These are phyloP conservation scores for Cheumatopsyche charites DNA, from an alignment of 1,140 invertebrate genomes.

Conservation along the genomic window DNA sequence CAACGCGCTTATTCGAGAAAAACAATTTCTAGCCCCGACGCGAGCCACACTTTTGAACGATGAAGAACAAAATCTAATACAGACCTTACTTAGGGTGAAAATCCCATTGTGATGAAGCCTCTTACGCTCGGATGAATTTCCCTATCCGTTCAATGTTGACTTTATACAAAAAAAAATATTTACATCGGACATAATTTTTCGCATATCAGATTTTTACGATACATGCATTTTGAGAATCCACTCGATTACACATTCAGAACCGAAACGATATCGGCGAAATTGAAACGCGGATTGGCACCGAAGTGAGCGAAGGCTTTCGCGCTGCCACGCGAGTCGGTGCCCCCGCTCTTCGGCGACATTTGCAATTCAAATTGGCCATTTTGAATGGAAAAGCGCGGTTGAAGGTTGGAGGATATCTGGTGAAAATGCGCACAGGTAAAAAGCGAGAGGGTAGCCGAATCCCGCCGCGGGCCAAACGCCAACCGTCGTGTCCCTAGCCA, in stretches of 20 bases:
- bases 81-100: slow-evolving; percentile 3
- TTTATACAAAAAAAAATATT: not conserved
- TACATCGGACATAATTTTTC: not conserved
- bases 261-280: slow-evolving; percentile 43
- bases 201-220: too few relatives aligned
- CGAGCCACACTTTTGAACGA: slow-evolving; percentile 17
- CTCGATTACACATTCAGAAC: slow-evolving; percentile 41
- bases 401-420: slow-evolving; percentile 37
- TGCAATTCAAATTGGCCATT: slow-evolving; percentile 48
- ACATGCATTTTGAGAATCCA: slow-evolving; percentile 10
- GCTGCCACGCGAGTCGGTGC: slow-evolving; percentile 15
- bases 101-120: slow-evolving; percentile 26
- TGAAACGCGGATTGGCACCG: slow-evolving; percentile 44
- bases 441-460: slow-evolving; percentile 24
- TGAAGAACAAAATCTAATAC: slow-evolving; percentile 27
- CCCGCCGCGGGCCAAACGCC: slow-evolving; percentile 18
- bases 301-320: slow-evolving; percentile 39
- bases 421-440: slow-evolving; percentile 44
- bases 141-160: not conserved
- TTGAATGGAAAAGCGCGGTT: slow-evolving; percentile 44
- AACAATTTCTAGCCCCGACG: slow-evolving; percentile 28
- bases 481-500: slow-evolving; percentile 22
- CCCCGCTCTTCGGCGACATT: slow-evolving; percentile 33
- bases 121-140: slow-evolving; percentile 11
- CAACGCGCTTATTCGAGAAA: slow-evolving; percentile 36